Conservation (phyloP, 2,113 vertebrate genomes). For the Nannospalax galili region DNA sequence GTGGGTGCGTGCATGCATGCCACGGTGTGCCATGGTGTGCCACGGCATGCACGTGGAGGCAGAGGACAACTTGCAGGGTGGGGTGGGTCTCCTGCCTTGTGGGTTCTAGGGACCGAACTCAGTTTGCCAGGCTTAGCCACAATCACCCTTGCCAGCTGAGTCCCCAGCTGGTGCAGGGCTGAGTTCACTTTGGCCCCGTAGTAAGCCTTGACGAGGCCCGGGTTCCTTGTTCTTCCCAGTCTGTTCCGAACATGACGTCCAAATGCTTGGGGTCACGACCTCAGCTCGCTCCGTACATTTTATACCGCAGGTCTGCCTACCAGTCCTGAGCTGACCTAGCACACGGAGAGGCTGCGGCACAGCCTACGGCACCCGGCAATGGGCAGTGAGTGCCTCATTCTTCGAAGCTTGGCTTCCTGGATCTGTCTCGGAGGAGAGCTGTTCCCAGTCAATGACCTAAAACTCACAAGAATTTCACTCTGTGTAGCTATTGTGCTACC, state of each 20-base stretch:
- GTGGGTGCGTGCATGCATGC: neutral
- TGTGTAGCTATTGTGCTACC: neutral
- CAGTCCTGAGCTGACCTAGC: neutral
- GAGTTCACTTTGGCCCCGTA: neutral
- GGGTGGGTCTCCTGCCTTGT: neutral
- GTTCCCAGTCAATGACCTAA: neutral
- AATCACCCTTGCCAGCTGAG: neutral
- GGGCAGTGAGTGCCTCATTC: neutral
- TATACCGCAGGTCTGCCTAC: neutral
- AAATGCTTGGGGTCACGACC: neutral
- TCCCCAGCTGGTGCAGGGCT: neutral
- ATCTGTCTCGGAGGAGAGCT: neutral
- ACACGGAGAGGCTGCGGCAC: neutral
- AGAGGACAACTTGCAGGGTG: neutral
- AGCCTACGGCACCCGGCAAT: neutral
- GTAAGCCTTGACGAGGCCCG: neutral
- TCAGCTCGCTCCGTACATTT: neutral
- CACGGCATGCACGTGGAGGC: neutral
- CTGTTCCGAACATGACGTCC: neutral
- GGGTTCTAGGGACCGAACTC: neutral
- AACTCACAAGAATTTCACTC: neutral
- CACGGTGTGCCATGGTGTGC: too few relatives aligned
- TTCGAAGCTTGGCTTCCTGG: neutral
- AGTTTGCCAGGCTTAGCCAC: neutral
- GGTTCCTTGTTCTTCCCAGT: slow-evolving; percentile 8